Evolutionary conservation across 2,888 invertebrate genomes (phyloP).

Genomic region (Pharmacophagus antenor): DNA sequence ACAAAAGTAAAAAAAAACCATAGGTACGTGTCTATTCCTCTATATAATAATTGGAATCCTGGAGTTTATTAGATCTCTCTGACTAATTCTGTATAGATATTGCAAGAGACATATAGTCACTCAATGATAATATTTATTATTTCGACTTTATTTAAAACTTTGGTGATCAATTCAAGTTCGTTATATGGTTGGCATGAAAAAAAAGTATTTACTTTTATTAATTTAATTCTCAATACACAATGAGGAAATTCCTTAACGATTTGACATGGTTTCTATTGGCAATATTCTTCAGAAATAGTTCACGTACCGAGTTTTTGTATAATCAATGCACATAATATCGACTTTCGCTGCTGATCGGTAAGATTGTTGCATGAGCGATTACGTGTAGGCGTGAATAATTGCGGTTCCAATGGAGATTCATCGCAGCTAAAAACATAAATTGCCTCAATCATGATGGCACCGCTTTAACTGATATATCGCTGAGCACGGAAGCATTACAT

Average conservation of each 20-base stretch:
- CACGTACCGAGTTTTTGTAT: conserved; percentile 18
- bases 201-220: too few relatives aligned
- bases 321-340: conserved; percentile 21
- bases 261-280: conserved; percentile 10
- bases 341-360: conserved; percentile 27
- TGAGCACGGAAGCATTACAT: conserved; percentile 10
- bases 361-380: conserved; percentile 30
- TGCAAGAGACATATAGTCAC: too few relatives aligned
- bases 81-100: too few relatives aligned
- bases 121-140: too few relatives aligned
- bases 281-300: conserved; percentile 18
- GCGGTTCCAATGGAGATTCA: conserved; percentile 19
- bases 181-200: too few relatives aligned
- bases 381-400: conserved; percentile 30
- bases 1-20: too few relatives aligned
- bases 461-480: conserved; percentile 10
- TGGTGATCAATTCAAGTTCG: too few relatives aligned
- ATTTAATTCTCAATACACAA: neutral
- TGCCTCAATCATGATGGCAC: conserved; percentile 8
- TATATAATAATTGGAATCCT: too few relatives aligned
- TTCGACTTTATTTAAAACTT: too few relatives aligned
- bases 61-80: too few relatives aligned
- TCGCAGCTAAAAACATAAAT: conserved; percentile 23
- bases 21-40: too few relatives aligned
- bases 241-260: conserved; percentile 12